These are phyloP conservation scores for Anguilla rostrata DNA, from an alignment of 2,113 vertebrate species.

Conservation along the genomic window DNA sequence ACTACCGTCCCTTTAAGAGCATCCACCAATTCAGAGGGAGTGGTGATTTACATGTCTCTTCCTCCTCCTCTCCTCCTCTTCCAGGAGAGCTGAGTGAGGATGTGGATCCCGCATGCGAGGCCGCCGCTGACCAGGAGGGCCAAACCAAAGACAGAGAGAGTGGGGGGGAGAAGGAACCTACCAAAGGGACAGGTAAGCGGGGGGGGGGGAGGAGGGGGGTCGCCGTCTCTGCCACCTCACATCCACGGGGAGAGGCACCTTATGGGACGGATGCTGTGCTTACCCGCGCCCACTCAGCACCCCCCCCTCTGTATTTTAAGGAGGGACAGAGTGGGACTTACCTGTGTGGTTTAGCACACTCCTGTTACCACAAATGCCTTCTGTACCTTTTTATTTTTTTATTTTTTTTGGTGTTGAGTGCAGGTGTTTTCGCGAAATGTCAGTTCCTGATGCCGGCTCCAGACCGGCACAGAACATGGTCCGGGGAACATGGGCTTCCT, in stretches of 20 bases:
- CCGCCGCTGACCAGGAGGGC: constrained; percentile 77
- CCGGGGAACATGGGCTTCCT: too few relatives aligned
- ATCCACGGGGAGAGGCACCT: constrained; percentile 41
- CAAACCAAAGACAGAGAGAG: constrained; percentile 81
- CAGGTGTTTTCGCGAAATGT: background rate
- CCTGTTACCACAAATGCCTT: background rate
- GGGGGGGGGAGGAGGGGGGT: too few relatives aligned
- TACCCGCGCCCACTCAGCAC: too few relatives aligned
- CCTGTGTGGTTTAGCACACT: too few relatives aligned
- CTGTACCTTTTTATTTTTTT: too few relatives aligned
- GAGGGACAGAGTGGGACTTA: too few relatives aligned
- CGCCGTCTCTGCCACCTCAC: constrained; percentile 50
- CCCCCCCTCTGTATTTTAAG: too few relatives aligned
- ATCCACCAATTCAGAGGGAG: constrained; percentile 79
- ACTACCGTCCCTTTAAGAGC: constrained; percentile 80
- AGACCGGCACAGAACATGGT: too few relatives aligned
- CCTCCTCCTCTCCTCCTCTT: constrained; percentile 51
- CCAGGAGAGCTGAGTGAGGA: constrained; percentile 85
- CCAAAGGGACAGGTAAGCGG: constrained; percentile 75
- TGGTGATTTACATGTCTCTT: constrained; percentile 37
- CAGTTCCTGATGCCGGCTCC: background rate
- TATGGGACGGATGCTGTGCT: constrained; percentile 25
- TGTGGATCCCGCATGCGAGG: constrained; percentile 79
- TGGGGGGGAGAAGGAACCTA: constrained; percentile 73
- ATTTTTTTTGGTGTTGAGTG: background rate